Base-by-base conservation (phyloP, 2,113 vertebrate species). In the Ceyx cyanopectus region DNA sequence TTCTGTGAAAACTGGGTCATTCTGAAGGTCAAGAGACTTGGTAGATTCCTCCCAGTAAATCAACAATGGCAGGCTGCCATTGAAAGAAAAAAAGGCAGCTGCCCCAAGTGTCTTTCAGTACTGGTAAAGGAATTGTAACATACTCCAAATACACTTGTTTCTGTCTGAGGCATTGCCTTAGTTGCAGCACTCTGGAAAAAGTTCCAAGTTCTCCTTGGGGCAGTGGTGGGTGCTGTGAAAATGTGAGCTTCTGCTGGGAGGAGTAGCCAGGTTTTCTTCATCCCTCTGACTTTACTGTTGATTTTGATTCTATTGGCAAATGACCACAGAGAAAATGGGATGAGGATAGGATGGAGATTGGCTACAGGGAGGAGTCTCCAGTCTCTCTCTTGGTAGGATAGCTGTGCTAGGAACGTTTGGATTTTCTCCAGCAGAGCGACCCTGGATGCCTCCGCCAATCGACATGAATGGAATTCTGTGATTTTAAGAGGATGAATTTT, bases 231-330 rank as follows among this genome's bases (percentile, higher is more conserved):
- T 37, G 24, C 43, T 76, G 24, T 20, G 23, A 7, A 50, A 66
- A 21, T 0, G 9, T 73, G 56, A 23, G 18, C n/a, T 70, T 57
- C 51, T 70, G 18, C 46, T 58, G 53, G 27, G 34, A 63, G 66
- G 21, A 56, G 23, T 5, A 62, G 22, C 12, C 10, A 40, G 19
- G 1, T 0, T 17, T 69, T 43, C 19, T 66, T 41, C 3, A 1
- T 83, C 56, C 16, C 14, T 67, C 32, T 78, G 43, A 13, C 2
- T 1, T 27, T 40, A 7, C 27, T 21, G 10, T 48, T 68, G 32
- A 5, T 22, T 60, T 83, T 45, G 41, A 46, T 30, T 70, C 24
- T 62, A 17, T n/a, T 60, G n/a, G 32, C 56, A 26, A 77, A 34
- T 29, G 32, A 34, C 10, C 8, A 1, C 19, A n/a, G 46, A 40